Conservation (phyloP, 2,797 vertebrate species). For the Microchirus variegatus region DNA sequence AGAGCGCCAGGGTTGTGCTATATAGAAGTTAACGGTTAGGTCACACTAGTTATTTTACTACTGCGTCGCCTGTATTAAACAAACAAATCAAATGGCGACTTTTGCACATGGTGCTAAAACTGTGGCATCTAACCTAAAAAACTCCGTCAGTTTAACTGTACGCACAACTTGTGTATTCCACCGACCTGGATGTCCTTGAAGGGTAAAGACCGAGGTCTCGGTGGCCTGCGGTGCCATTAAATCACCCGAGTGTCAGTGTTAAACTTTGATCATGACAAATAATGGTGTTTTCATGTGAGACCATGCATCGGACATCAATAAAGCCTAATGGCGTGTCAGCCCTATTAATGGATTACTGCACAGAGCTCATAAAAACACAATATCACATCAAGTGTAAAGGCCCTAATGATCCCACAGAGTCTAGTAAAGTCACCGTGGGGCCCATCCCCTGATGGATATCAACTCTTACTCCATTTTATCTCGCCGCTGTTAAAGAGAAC, state of each 20-base stretch:
- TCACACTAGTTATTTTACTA: too few relatives aligned
- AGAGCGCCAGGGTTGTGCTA: too few relatives aligned
- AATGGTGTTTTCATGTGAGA: constrained; percentile 72
- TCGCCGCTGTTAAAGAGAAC: constrained; percentile 56
- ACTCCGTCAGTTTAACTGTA: constrained; percentile 16
- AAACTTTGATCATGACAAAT: constrained; percentile 76
- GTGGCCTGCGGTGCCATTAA: constrained; percentile 47
- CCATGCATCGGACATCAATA: constrained; percentile 74
- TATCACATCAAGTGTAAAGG: constrained; percentile 71
- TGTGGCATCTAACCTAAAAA: constrained; percentile 23
- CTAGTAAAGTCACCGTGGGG: constrained; percentile 71
- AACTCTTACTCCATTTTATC: constrained; percentile 65
- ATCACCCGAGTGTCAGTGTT: constrained; percentile 62
- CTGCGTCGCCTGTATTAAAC: background rate
- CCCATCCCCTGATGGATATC: constrained; percentile 68
- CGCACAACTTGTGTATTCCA: constrained; percentile 25
- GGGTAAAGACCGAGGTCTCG: constrained; percentile 50
- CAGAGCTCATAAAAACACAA: constrained; percentile 78
- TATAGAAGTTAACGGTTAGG: too few relatives aligned
- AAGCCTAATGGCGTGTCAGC: constrained; percentile 73
- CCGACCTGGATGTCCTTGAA: constrained; percentile 59
- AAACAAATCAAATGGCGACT: background rate
- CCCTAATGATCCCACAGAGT: constrained; percentile 74
- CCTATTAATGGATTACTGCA: constrained; percentile 75
- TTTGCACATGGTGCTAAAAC: background rate